Evolutionary conservation across 1,140 invertebrate genomes (phyloP), one percentile per base, ranked within the genome.

Genomic region (Papilio dardanus): DNA sequence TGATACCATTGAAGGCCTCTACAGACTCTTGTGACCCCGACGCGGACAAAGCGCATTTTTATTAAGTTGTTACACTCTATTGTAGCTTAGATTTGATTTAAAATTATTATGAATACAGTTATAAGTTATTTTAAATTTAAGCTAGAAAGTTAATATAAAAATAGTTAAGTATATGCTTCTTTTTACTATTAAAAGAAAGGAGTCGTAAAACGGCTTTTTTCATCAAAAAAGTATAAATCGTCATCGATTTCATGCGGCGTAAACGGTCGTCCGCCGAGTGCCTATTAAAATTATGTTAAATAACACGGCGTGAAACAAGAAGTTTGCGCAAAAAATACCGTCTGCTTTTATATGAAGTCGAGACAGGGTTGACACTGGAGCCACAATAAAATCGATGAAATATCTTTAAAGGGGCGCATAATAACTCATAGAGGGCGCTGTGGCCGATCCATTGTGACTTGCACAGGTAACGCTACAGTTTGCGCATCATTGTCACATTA

Each of bases 371-470:
- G 91, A 93, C 91, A 92, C 86, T 75, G 91, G 91, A 90, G 91
- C 91, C 91, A 90, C 86, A 91, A 93, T 93, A 93, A 92, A 93
- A 91, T 92, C 89, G 86, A 92, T 93, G 91, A 93, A 90, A 91
- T 93, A 93, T 93, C 85, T 88, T 80, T 76, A 30, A 83, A 87
- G 86, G 91, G 87, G 83, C 83, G 80, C 77, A 80, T 76, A 81
- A 88, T 90, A 90, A 92, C 81, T 91, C 89, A 90, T 88, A 89
- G 86, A 73, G 78, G 78, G 82, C 74, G 77, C 81, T 81, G 80
- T 74, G 76, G 73, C 50, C 74, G 77, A 73, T 75, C 71, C 85
- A 86, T 89, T 89, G 87, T 91, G 79, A 81, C 80, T 77, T 81
- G 86, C 84, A 89, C 90, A 92, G 90, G 90, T 91, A 92, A 84